Evolutionary conservation across 2,797 vertebrate genomes (phyloP), one percentile per base, ranked within the genome.

Genomic region (Propithecus perrieri): DNA sequence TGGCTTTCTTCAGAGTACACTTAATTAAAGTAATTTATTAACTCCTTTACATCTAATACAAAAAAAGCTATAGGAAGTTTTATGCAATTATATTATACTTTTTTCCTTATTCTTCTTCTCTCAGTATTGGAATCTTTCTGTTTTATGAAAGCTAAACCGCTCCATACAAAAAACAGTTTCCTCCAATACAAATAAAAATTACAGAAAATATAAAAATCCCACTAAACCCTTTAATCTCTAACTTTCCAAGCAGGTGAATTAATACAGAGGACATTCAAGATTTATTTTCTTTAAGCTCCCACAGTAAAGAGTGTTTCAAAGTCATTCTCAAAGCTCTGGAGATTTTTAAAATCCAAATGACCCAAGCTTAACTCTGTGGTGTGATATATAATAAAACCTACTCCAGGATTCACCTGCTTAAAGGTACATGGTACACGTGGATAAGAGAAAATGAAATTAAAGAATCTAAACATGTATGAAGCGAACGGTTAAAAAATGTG

Each of bases 361-460:
- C 95, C 8, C 74, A 84, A 96, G 50, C 92, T 95, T 75, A 89
- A 22, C 96, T 98, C 89, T 61, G 89, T 97, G 96, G 89, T 74
- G 17, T 95, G 93, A 96, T 98, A 98, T 97, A 98, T 89, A 97
- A 94, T 96, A 98, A 99, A 97, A 96, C 96, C 91, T 95, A 86
- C 65, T 87, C 94, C 78, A 89, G 85, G 63, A 95, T 5, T 94
- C 86, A 97, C 43, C 89, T 92, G 65, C 93, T 97, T 90, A 94
- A 0, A 95, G 92, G 97, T 76, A 97, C 3, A 96, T 26, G 88
- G 93, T 95, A 96, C 63, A 97, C 89, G 50, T 96, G 93, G 84
- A 95, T 84, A 97, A 97, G 86, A 91, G 59, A 97, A 91, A 97
- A 92, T 92, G 96, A 97, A 97, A 90, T 75, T 80, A 92, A 94